These are phyloP conservation scores for Neotoma lepida DNA, from an alignment of 2,113 vertebrate species.

Conservation along the genomic window DNA sequence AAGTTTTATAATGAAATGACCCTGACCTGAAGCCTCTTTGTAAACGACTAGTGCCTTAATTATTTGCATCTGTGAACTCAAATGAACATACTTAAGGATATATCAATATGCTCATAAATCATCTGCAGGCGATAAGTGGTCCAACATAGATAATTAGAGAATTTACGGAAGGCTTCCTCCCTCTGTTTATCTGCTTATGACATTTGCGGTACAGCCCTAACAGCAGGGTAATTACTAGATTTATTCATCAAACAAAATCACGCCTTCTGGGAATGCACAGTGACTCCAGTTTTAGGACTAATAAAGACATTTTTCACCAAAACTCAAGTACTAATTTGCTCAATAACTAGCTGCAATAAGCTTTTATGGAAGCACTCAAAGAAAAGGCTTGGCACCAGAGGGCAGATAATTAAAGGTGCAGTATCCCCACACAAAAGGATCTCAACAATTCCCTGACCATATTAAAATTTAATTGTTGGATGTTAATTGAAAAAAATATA, in stretches of 20 bases:
- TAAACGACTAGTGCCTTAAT: conserved; percentile 92
- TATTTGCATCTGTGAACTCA: conserved; percentile 96
- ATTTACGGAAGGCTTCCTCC: conserved; percentile 95
- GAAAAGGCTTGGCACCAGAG: conserved; percentile 89
- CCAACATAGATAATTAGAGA: conserved; percentile 94
- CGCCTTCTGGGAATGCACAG: conserved; percentile 93
- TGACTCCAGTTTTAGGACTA: conserved; percentile 94
- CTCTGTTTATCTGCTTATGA: conserved; percentile 98
- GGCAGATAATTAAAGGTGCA: conserved; percentile 91
- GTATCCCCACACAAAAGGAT: conserved; percentile 88
- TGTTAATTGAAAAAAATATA: conserved; percentile 89
- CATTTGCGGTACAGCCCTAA: conserved; percentile 95
- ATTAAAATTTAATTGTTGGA: conserved; percentile 92
- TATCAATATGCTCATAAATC: conserved; percentile 92
- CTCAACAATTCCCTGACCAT: conserved; percentile 90
- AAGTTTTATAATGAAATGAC: conserved; percentile 86
- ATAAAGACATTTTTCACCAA: conserved; percentile 93
- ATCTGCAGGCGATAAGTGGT: conserved; percentile 94
- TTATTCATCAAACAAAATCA: conserved; percentile 98
- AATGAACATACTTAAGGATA: conserved; percentile 93
- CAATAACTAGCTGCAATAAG: conserved; percentile 90
- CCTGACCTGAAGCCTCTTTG: conserved; percentile 87
- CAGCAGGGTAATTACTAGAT: conserved; percentile 97
- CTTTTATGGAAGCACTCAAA: conserved; percentile 89
- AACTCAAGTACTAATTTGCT: conserved; percentile 91